Conservation (phyloP, 2,113 vertebrate genomes). For the Prochilodus magdalenae region DNA sequence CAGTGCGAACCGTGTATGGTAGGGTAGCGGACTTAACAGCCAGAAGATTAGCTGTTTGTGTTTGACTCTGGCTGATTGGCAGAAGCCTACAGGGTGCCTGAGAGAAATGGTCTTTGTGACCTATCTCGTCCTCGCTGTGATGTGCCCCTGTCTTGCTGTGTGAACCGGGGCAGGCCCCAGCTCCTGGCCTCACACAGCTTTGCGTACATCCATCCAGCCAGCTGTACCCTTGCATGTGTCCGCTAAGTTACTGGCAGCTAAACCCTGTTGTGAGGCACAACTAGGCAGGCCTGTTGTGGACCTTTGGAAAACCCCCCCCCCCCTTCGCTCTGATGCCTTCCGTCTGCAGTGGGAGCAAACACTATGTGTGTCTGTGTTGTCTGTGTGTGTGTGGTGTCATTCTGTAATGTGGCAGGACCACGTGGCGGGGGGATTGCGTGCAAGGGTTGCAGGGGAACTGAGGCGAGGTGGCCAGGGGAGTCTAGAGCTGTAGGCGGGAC, state of each 20-base stretch:
- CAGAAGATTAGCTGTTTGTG: not conserved
- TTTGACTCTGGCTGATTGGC: not conserved
- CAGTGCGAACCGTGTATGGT: no score
- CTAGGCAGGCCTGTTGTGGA: not conserved
- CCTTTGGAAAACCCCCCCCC: no score
- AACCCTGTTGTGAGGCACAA: not conserved
- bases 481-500: slow-evolving; percentile 64
- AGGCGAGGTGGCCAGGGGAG: slow-evolving; percentile 60
- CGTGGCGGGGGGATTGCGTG: slow-evolving; percentile 41
- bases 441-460: slow-evolving; percentile 60
- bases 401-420: slow-evolving; percentile 19
- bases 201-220: not conserved
- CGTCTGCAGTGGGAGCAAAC: not conserved
- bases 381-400: slow-evolving; percentile 21
- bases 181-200: not conserved
- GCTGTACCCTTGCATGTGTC: not conserved
- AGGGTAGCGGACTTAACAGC: no score
- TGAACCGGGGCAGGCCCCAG: not conserved
- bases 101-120: not conserved
- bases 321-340: not conserved
- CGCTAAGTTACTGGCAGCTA: not conserved
- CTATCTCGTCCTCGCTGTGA: not conserved
- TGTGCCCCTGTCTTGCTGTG: not conserved
- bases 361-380: not conserved
- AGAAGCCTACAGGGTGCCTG: not conserved